Evolutionary conservation across 2,888 invertebrate species (phyloP).

Genomic region (Caenorhabditis sp.): DNA sequence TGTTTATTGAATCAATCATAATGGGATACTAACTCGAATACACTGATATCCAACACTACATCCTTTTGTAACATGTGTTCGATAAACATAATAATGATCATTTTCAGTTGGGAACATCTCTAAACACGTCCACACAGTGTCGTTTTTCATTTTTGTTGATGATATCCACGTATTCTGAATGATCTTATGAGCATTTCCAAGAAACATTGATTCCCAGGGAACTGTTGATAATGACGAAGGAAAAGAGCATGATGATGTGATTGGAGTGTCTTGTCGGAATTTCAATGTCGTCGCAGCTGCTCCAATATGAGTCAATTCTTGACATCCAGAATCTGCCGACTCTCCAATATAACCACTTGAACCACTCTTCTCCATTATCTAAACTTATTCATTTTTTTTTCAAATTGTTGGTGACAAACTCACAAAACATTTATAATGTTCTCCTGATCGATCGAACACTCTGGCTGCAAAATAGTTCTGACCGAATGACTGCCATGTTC

Average conservation of each 20-base stretch:
- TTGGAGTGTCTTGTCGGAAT: conserved; percentile 38
- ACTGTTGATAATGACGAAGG: conserved; percentile 11
- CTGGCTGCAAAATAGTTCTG: conserved; percentile 42
- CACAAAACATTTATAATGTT: conserved; percentile 48
- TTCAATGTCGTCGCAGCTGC: conserved; percentile 43
- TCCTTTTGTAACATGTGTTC: conserved; percentile 43
- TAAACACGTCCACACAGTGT: conserved; percentile 44
- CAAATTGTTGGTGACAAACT: conserved; percentile 3
- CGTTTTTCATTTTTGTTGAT: conserved; percentile 32
- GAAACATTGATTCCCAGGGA: conserved; percentile 41
- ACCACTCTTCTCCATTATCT: conserved; percentile 39
- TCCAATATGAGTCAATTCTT: conserved; percentile 46
- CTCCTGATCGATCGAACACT: conserved; percentile 36
- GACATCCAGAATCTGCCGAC: conserved; percentile 51
- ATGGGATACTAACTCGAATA: conserved; percentile 31
- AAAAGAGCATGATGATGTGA: conserved; percentile 26
- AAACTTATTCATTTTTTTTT: background rate
- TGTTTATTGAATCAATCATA: background rate
- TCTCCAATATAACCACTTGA: conserved; percentile 44
- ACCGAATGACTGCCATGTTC: conserved; percentile 39
- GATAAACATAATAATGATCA: conserved; percentile 9
- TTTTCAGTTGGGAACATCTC: conserved; percentile 25
- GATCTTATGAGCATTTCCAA: conserved; percentile 32
- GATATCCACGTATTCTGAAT: conserved; percentile 40
- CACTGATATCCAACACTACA: conserved; percentile 51